Evolutionary conservation across 1,140 invertebrate genomes (phyloP).

Genomic region (Harlomillsia oculata): DNA sequence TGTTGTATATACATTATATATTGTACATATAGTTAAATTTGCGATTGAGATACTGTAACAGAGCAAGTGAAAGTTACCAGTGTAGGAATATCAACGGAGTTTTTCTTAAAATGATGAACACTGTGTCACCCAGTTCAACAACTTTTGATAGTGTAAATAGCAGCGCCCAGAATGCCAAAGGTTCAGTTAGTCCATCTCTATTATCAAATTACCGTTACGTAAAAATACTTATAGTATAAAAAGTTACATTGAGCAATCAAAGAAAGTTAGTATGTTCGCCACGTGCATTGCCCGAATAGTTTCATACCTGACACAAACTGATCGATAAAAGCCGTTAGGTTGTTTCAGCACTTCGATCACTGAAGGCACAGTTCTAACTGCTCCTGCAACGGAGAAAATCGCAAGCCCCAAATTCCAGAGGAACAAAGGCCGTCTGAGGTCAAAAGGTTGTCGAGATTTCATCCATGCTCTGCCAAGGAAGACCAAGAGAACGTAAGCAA

Average conservation of each 20-base stretch:
- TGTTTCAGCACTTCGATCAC: slow-evolving; percentile 10
- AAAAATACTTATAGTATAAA: neutral
- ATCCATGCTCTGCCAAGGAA: slow-evolving; percentile 9
- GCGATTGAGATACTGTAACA: no score
- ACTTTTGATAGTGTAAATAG: slow-evolving; percentile 5
- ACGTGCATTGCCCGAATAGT: neutral
- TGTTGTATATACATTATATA: no score
- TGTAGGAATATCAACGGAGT: slow-evolving; percentile 5
- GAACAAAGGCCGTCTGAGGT: slow-evolving; percentile 11
- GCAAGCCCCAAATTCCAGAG: slow-evolving; percentile 18
- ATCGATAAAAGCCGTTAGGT: slow-evolving; percentile 12
- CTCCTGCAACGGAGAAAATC: slow-evolving; percentile 9
- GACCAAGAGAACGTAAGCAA: slow-evolving; percentile 2
- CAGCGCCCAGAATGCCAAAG: slow-evolving; percentile 7
- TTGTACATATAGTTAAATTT: no score
- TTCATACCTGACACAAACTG: slow-evolving; percentile 13
- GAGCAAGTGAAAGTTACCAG: neutral
- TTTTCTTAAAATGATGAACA: slow-evolving; percentile 9
- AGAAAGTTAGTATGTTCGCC: neutral
- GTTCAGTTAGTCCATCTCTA: slow-evolving; percentile 8
- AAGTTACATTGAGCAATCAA: neutral
- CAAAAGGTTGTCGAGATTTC: slow-evolving; percentile 11
- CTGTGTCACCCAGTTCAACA: slow-evolving; percentile 4
- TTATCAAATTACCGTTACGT: neutral
- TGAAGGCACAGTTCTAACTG: slow-evolving; percentile 10